A percentile compares a stretch with the other conserved stretches of the same genome.
phyloP scores from a whole-genome alignment of 2,113 vertebrate genomes.

The Morone chrysops region DNA sequence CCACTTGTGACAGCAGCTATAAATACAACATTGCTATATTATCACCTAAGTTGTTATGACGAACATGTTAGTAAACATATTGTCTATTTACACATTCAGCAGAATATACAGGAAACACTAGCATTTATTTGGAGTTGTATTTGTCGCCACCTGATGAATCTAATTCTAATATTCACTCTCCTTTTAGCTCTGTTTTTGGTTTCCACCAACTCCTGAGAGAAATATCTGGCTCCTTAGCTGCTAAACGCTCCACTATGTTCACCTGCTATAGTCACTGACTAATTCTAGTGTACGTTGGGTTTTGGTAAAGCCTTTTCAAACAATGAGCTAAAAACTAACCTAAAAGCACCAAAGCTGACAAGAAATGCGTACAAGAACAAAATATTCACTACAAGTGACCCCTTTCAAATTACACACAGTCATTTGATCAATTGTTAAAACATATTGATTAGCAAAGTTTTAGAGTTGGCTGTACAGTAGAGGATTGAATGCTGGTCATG shows the following conservation, averaged over 20 bases:
- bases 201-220: background rate
- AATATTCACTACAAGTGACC: background rate
- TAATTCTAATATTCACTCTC: background rate
- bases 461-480: background rate
- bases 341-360: background rate
- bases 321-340: too few relatives aligned
- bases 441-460: background rate
- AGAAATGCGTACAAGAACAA: background rate
- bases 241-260: background rate
- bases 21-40: background rate
- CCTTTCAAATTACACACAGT: background rate
- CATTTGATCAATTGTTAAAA: background rate
- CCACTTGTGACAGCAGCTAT: background rate
- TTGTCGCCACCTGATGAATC: background rate
- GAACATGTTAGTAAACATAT: background rate
- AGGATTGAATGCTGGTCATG: background rate
- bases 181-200: background rate
- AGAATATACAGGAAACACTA: background rate
- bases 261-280: background rate
- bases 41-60: background rate
- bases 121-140: background rate
- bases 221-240: background rate
- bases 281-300: background rate
- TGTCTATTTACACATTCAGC: background rate
- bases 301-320: too few relatives aligned